These are phyloP conservation scores for Capricornis sumatraensis DNA, from an alignment of 2,113 vertebrate species.

Conservation along the genomic window DNA sequence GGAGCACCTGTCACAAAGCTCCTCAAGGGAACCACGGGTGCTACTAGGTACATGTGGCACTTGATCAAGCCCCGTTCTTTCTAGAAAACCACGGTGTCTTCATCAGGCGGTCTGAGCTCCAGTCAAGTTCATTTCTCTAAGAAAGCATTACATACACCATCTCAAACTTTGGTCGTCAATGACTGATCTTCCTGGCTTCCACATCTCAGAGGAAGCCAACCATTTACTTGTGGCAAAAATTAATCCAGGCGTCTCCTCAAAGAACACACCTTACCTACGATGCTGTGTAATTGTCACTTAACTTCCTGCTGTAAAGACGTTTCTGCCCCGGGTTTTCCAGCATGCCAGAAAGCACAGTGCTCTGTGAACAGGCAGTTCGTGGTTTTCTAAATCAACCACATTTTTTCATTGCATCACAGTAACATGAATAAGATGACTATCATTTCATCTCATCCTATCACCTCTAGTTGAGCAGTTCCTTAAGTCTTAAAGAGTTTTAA, in stretches of 20 bases:
- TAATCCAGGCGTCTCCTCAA: not conserved
- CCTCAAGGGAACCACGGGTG: not conserved
- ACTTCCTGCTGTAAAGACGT: not conserved
- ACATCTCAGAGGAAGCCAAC: not conserved
- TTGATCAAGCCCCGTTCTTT: not conserved
- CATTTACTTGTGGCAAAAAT: not conserved
- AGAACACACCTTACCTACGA: not conserved
- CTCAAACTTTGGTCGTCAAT: not conserved
- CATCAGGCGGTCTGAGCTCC: not conserved
- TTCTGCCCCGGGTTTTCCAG: not conserved
- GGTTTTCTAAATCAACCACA: not conserved
- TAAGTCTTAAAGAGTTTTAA: not conserved
- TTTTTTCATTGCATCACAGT: not conserved
- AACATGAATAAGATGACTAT: not conserved
- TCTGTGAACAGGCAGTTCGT: not conserved
- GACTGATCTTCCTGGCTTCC: not conserved
- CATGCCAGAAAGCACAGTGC: not conserved
- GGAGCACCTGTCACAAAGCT: not conserved
- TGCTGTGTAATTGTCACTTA: not conserved
- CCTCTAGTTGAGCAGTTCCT: not conserved
- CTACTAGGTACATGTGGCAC: not conserved
- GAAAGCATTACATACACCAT: not conserved
- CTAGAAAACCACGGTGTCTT: not conserved
- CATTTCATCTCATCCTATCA: not conserved
- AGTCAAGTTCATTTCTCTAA: not conserved